phyloP scores from a whole-genome alignment of 2,888 invertebrate genomes.

The Tanaodytes sp. region DNA sequence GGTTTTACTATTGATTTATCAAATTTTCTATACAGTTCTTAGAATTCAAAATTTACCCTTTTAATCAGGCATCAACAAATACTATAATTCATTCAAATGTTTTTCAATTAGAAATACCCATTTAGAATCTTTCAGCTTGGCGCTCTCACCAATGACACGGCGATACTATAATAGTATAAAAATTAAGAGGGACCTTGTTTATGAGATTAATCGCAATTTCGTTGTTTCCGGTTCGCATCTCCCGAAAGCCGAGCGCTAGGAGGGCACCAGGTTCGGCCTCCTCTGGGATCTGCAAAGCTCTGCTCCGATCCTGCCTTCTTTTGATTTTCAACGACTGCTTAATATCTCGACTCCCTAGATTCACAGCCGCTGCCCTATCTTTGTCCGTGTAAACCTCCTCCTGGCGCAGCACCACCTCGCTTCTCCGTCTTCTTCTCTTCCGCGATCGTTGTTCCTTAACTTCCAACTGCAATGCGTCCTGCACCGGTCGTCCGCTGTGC shows the following conservation, averaged over 20 bases:
- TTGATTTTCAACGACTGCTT: constrained; percentile 88
- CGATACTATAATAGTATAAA: too few relatives aligned
- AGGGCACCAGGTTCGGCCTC: constrained; percentile 86
- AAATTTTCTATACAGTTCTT: too few relatives aligned
- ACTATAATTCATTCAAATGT: too few relatives aligned
- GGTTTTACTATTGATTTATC: too few relatives aligned
- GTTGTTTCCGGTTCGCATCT: constrained; percentile 83
- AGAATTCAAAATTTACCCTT: too few relatives aligned
- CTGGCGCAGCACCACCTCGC: constrained; percentile 62
- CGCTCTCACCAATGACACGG: too few relatives aligned
- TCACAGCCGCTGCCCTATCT: constrained; percentile 91
- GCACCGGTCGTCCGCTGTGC: constrained; percentile 46
- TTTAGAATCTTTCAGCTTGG: too few relatives aligned
- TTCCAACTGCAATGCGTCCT: constrained; percentile 62
- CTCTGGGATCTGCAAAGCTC: constrained; percentile 82
- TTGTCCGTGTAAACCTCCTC: constrained; percentile 93
- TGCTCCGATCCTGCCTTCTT: constrained; percentile 83
- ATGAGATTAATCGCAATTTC: constrained; percentile 83
- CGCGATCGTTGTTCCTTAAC: constrained; percentile 66
- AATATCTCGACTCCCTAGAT: constrained; percentile 88
- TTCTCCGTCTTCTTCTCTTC: constrained; percentile 66
- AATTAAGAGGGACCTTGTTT: too few relatives aligned
- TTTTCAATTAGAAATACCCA: too few relatives aligned
- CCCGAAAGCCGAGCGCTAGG: constrained; percentile 83
- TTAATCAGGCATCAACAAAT: too few relatives aligned